A percentile compares a stretch with the other conserved stretches of the same genome.
phyloP scores from a whole-genome alignment of 2,797 vertebrate species.

The Tapirus indicus region DNA sequence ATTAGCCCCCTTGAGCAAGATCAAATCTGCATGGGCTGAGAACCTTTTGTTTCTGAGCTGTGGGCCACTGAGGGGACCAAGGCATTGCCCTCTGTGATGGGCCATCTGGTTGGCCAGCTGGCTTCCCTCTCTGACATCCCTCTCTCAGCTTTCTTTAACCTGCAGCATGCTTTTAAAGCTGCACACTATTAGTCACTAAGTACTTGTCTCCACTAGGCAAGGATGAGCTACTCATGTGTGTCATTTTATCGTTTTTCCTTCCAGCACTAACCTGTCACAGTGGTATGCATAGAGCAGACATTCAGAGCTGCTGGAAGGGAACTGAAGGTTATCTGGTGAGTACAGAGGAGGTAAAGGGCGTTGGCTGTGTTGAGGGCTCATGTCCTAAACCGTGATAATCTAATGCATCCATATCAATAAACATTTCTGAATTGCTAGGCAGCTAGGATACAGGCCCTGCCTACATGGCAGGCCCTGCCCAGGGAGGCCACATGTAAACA shows the following conservation, averaged over 20 bases:
- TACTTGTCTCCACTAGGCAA: not conserved
- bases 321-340: not conserved
- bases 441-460: not conserved
- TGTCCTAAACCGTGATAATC: not conserved
- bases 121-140: not conserved
- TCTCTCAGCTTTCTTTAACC: not conserved
- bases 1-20: not conserved
- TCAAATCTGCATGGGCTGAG: not conserved
- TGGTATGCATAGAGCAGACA: not conserved
- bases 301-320: not conserved
- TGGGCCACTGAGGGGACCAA: not conserved
- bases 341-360: not conserved
- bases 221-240: rapidly evolving
- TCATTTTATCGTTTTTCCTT: not conserved
- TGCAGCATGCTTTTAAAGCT: not conserved
- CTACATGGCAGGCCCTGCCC: not conserved
- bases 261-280: not conserved
- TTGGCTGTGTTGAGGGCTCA: not conserved
- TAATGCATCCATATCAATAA: not conserved
- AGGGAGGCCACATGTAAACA: not conserved
- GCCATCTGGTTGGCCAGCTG: not conserved
- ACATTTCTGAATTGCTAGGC: not conserved
- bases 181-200: not conserved
- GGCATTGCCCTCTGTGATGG: not conserved
- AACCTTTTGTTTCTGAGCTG: not conserved